Evolutionary conservation across 1,140 invertebrate species (phyloP), one percentile per base, ranked within the genome.

Genomic region (Melipona quadrifasciata): DNA sequence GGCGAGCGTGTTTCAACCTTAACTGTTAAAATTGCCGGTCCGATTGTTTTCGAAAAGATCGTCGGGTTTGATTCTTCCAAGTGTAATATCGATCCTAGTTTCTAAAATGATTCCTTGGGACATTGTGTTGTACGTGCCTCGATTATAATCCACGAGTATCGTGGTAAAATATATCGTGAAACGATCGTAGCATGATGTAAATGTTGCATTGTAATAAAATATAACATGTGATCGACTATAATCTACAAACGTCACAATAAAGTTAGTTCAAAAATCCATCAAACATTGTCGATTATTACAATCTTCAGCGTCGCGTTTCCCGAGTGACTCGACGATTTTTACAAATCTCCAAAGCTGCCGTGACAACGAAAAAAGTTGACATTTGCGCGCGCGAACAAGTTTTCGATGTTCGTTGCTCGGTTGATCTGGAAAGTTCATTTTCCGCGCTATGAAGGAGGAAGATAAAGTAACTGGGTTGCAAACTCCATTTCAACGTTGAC

Each of bases 381-480:
- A 67, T 24, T 34, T 47, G 17, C 53, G 34, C 47, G 24, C 76
- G 14, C 27, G 21, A 67, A 34, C 19, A 67, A 67, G 47, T 68
- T 53, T 12, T 47, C 53, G 64, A 53, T 27, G 47, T 55, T 78
- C 19, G 51, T 31, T n/a, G 71, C 5, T 64, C 27, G 24, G 21
- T 74, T 61, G 31, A 61, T 80, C 39, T 71, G 24, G 34, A 55
- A 58, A 84, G 71, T 87, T 88, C 67, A 75, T 88, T 84, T 84
- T 77, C 65, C 27, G 39, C n/a, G 61, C 70, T 31, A 14, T 53
- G 58, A 86, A 76, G 21, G 58, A 84, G 71, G 71, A 80, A 87
- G 85, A 84, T 86, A 75, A 83, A 87, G 70, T 87, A 87, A 87
- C 76, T 87, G 31, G 85, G 85, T 87, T 72, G 81, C 81, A 68